Conservation (phyloP, 2,797 vertebrate genomes). For the Brachyalestes nurse region DNA sequence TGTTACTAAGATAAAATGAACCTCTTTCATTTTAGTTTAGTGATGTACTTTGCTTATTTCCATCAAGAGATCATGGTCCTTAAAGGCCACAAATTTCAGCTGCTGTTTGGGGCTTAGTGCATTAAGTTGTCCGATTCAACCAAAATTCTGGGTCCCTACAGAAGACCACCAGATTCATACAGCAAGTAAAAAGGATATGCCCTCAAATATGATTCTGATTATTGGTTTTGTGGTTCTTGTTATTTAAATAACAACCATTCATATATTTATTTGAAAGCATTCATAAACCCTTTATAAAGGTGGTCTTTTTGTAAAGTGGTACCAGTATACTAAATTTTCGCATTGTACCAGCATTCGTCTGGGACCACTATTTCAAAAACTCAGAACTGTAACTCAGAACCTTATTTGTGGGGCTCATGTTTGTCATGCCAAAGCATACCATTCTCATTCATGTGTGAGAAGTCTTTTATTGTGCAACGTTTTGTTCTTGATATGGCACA, state of each 20-base stretch:
- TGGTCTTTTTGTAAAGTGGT: too few species aligned
- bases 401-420: too few species aligned
- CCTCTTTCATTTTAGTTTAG: conserved; percentile 13
- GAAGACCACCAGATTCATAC: not conserved
- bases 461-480: too few species aligned
- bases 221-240: too few species aligned
- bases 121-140: not conserved
- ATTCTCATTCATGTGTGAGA: too few species aligned
- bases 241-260: too few species aligned
- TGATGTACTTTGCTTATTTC: conserved; percentile 8
- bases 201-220: not conserved
- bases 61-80: conserved; percentile 1
- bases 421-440: too few species aligned
- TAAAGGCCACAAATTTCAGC: not conserved
- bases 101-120: conserved; percentile 1
- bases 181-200: not conserved
- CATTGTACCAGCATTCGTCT: not conserved
- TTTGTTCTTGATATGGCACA: too few species aligned
- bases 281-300: too few species aligned
- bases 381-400: not conserved
- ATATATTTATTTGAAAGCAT: too few species aligned
- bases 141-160: not conserved
- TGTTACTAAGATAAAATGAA: conserved; percentile 20
- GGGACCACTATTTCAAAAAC: not conserved
- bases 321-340: too few species aligned